These are phyloP conservation scores for Spermophilus dauricus DNA, from an alignment of 2,113 vertebrate species.

Conservation along the genomic window DNA sequence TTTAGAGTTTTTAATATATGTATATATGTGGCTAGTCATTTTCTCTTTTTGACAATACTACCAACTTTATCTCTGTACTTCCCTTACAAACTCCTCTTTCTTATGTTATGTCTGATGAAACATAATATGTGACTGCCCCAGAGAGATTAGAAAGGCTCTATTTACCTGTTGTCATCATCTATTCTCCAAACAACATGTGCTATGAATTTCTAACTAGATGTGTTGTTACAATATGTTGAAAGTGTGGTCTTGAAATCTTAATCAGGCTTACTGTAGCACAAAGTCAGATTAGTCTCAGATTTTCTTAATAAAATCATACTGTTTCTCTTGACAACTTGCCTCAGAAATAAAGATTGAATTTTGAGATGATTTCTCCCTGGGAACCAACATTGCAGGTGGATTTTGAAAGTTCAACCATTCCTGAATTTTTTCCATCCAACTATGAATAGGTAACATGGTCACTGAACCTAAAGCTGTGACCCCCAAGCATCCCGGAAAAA, in stretches of 20 bases:
- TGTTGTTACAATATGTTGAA: not conserved
- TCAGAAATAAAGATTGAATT: not conserved
- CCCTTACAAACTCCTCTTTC: slow-evolving; percentile 4
- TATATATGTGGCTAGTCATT: too few relatives aligned
- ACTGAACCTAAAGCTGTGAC: not conserved
- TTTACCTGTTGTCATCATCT: not conserved
- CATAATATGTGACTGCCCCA: not conserved
- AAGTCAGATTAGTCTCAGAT: not conserved
- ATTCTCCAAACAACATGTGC: not conserved
- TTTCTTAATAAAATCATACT: not conserved
- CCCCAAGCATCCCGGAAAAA: not conserved
- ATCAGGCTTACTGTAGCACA: not conserved
- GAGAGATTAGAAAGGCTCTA: not conserved
- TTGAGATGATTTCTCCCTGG: not conserved
- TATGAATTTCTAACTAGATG: not conserved
- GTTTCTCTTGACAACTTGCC: not conserved
- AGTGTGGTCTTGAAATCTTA: not conserved
- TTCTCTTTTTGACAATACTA: not conserved
- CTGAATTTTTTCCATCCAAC: not conserved
- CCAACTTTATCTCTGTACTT: not conserved
- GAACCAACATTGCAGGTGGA: not conserved
- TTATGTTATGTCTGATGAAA: not conserved
- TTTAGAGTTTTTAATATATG: not conserved
- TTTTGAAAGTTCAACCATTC: not conserved
- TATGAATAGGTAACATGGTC: not conserved